Base-by-base conservation (phyloP, 2,113 vertebrate species). In the Oncorhynchus tshawytscha region DNA sequence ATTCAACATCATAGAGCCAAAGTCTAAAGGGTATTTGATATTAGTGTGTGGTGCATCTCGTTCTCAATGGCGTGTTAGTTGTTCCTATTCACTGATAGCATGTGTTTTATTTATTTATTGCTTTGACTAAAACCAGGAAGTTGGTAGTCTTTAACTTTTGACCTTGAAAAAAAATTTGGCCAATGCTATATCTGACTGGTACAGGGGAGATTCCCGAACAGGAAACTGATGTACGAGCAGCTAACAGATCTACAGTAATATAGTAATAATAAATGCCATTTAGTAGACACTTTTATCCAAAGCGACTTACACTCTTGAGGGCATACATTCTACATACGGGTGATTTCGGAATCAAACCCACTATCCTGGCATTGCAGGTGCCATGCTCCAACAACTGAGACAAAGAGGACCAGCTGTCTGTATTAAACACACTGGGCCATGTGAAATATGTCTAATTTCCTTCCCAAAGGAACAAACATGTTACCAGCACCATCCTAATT, bases 141-240 rank as follows among this genome's bases (percentile, higher is more conserved):
- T 88, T 89, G 83, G 78, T 81, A 87, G 78, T 83, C 76, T 84
- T 88, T 83, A 80, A 86, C 80, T 74, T 88, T 67, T 88, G 85
- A 89, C 84, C 88, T 67, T 77, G 79, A 81, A 84, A 39, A 74
- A 70, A 75, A 87, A 86, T 88, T 78, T 73, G 73, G 24, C 25
- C 13, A 27, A 76, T 2, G 51, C 84, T 84, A 74, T 67, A 86
- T 86, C 73, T 64, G 76, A 78, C 77, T 85, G 74, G 87, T 81
- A 85, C 80, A 54, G 69, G 82, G 87, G 85, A 83, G 79, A 84
- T 88, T 87, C 87, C 84, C 84, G 71, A 87, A 72, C 0, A 78
- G 77, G 81, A 87, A 86, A 75, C 77, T 81, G 34, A 82, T 84
- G 80, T 75, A 22, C 1, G 11, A 25, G 7, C 22, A 64, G n/a